Evolutionary conservation across 2,888 invertebrate species (phyloP), one percentile per base, ranked within the genome.

Genomic region (Phymatocera aterrima): DNA sequence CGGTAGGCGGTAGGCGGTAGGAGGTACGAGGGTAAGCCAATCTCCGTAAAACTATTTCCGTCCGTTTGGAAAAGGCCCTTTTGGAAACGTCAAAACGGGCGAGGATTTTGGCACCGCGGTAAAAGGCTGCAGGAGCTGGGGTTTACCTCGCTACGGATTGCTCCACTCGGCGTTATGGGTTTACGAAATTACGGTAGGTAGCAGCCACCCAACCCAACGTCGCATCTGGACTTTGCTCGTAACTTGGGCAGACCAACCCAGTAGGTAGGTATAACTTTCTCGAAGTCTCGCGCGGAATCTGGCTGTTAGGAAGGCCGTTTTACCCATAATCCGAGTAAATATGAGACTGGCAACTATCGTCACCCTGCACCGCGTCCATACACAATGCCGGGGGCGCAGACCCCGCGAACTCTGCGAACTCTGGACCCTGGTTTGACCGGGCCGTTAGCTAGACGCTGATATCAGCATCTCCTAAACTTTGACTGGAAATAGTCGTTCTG

Each of bases 321-420:
- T 34, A 18, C 48, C 48, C 51, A 72, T 72, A 72, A 72, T 48
- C 72, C 72, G 51, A 72, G 72, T 72, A 72, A 72, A 48, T 48
- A 72, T 72, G 34, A 31, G 31, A 34, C 72, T 34, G 51, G 72
- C n/a, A 51, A 72, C 48, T 72, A 72, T 72, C 51, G 72, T 51
- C 72, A 72, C 48, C 72, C 68, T 43, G 43, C 28, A 68, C 46
- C 15, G 10, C 24, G 57, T 57, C 57, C 57, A 28, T 57, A 57
- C 72, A 68, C 8, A 40, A 21, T 68, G 18, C 10, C 18, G 6
- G n/a, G n/a, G n/a, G n/a, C n/a, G n/a, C n/a, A n/a, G n/a, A n/a
- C 8, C 1, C 18, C 18, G 10, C 37, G 61, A 34, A 64, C 61
- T 21, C 60, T 34, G 34, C n/a, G 65, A 61, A 28, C 34, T n/a